Conservation (phyloP, 1,140 invertebrate species). For the Mycetomoellerius zeteki region DNA sequence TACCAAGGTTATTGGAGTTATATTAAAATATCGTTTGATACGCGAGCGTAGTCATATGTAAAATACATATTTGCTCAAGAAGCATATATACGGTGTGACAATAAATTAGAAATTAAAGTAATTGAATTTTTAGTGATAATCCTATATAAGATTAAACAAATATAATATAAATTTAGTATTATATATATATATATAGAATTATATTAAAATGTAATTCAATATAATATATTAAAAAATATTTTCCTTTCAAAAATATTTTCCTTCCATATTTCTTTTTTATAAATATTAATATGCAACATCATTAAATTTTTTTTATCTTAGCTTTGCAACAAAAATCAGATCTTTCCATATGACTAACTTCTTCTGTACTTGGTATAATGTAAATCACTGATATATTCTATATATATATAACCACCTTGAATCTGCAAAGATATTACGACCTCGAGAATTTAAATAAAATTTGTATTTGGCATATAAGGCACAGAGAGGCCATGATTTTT, state of each 20-base stretch:
- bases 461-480: slow-evolving; percentile 25
- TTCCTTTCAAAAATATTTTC: no score
- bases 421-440: neutral
- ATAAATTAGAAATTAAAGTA: neutral
- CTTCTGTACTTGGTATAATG: slow-evolving; percentile 16
- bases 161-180: neutral
- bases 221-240: neutral
- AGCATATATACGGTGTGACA: neutral
- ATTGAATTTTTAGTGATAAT: neutral
- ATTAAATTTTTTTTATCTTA: neutral
- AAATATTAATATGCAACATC: neutral
- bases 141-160: neutral
- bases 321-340: neutral
- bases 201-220: neutral
- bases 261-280: neutral
- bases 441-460: slow-evolving; percentile 17
- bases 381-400: neutral
- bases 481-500: neutral
- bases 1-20: slow-evolving; percentile 31
- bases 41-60: neutral
- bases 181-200: neutral
- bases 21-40: slow-evolving; percentile 13
- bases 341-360: neutral
- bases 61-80: slow-evolving; percentile 31
- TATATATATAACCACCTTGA: no score